These are phyloP conservation scores for Clitarchus hookeri DNA, from an alignment of 2,888 invertebrate species.

Conservation along the genomic window DNA sequence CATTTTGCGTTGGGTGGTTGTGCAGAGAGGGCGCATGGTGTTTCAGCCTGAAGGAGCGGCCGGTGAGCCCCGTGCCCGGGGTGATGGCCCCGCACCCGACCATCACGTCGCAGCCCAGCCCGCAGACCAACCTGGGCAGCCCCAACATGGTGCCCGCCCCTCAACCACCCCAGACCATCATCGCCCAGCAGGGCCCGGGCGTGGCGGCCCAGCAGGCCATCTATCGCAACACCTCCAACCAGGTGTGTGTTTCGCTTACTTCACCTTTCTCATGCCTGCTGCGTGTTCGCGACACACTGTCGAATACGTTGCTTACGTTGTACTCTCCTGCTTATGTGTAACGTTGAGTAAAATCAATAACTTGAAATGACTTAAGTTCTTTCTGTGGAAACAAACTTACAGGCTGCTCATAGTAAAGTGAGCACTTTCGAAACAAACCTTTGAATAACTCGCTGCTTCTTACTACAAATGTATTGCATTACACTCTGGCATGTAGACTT, in stretches of 20 bases:
- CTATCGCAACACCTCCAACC: constrained; percentile 32
- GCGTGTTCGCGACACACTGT: too few species aligned
- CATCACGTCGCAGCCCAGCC: constrained; percentile 59
- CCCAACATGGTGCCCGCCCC: constrained; percentile 51
- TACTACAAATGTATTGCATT: too few species aligned
- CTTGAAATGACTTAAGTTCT: too few species aligned
- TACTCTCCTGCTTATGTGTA: too few species aligned
- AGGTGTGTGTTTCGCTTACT: background rate
- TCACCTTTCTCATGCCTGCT: too few species aligned
- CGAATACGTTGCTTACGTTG: too few species aligned
- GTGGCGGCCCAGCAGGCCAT: constrained; percentile 3
- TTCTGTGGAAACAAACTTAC: too few species aligned
- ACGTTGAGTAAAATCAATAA: too few species aligned
- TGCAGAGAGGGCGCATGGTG: constrained; percentile 24
- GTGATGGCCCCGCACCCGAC: constrained; percentile 55
- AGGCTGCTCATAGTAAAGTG: too few species aligned
- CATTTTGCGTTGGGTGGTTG: background rate
- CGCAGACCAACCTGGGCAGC: constrained; percentile 61
- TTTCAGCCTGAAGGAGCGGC: constrained; percentile 67
- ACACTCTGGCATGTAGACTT: too few species aligned
- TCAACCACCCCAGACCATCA: constrained; percentile 25
- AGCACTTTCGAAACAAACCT: too few species aligned
- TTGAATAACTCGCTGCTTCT: too few species aligned
- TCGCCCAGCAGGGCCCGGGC: constrained; percentile 21
- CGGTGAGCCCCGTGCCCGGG: constrained; percentile 66